Conservation (phyloP, 2,113 vertebrate genomes). For the Malurus cyaneus region DNA sequence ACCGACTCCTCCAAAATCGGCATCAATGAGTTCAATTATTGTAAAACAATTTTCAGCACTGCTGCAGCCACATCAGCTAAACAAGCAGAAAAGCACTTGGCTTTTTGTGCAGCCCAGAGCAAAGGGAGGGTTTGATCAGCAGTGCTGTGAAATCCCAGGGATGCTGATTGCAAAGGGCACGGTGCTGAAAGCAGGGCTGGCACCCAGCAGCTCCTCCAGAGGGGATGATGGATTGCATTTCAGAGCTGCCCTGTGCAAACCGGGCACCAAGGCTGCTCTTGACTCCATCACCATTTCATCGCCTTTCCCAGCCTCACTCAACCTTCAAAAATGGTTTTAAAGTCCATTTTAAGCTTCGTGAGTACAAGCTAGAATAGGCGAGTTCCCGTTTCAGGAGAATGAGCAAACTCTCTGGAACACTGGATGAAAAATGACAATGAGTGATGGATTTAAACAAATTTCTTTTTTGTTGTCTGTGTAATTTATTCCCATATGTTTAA, state of each 20-base stretch:
- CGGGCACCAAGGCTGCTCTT: not conserved
- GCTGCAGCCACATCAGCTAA: not conserved
- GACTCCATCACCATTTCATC: conserved; percentile 30
- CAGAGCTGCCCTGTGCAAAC: not conserved
- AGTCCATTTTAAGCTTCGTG: not conserved
- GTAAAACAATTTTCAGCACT: not conserved
- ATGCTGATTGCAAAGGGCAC: not conserved
- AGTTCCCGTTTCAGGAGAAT: not conserved
- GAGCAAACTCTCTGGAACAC: not conserved
- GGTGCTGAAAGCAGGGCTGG: conserved; percentile 33
- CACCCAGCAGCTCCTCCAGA: not conserved
- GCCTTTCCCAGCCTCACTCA: not conserved
- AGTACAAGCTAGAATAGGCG: not conserved
- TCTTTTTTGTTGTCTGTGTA: not conserved
- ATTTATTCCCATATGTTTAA: not conserved
- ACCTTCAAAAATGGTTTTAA: not conserved
- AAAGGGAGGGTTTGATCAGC: not conserved
- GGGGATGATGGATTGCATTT: conserved; percentile 14
- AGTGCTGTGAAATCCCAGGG: not conserved
- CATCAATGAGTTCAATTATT: not conserved
- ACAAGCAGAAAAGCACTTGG: not conserved
- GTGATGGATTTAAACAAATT: not conserved
- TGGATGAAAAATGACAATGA: not conserved
- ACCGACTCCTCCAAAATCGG: not conserved
- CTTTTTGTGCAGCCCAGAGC: not conserved